phyloP scores from a whole-genome alignment of 2,113 vertebrate genomes.

The Rhizomys pruinosus region DNA sequence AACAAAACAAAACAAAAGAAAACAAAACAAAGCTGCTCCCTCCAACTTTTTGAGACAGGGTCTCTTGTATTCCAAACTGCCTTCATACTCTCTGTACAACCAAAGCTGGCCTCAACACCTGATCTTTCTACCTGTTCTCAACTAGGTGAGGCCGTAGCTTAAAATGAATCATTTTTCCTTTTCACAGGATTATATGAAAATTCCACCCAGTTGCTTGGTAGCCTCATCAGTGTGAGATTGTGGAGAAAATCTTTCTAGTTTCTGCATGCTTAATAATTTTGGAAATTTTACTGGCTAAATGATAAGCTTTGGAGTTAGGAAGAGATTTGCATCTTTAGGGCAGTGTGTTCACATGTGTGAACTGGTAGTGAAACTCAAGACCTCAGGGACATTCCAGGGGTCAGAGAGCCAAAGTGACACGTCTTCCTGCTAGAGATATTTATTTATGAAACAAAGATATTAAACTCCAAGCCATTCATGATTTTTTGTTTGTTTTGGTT shows the following conservation, averaged over 20 bases:
- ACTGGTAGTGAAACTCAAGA: background rate
- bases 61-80: no score
- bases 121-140: background rate
- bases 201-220: background rate
- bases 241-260: constrained; percentile 32
- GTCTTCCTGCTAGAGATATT: background rate
- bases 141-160: no score
- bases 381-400: background rate
- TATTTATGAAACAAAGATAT: background rate
- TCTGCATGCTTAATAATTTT: background rate
- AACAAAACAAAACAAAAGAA: no score
- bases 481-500: no score
- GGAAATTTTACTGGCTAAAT: constrained; percentile 1
- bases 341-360: background rate
- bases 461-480: background rate
- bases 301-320: background rate
- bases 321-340: background rate
- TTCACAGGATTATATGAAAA: background rate
- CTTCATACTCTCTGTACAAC: background rate
- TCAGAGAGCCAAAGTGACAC: background rate
- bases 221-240: background rate
- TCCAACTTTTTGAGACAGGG: background rate
- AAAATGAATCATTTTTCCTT: background rate
- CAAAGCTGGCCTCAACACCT: background rate
- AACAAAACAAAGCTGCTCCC: no score